phyloP scores from a whole-genome alignment of 2,888 invertebrate species.

The Limenitis camilla region DNA sequence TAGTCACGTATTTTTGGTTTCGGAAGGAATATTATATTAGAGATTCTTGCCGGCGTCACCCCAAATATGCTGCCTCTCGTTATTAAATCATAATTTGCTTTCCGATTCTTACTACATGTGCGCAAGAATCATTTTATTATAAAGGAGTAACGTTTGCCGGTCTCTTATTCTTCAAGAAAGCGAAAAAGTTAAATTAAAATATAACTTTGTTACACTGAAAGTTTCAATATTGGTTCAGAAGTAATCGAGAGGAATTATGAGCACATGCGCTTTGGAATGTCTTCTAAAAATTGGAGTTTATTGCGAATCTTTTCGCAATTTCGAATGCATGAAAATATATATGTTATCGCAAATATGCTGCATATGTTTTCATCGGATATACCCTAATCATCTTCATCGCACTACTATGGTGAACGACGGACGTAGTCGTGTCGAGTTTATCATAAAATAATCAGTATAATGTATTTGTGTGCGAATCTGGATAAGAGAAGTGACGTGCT shows the following conservation, averaged over 20 bases:
- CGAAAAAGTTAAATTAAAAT: conserved; percentile 1
- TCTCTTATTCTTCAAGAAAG: neutral
- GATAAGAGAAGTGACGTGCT: too few relatives aligned
- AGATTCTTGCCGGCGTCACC: conserved; percentile 12
- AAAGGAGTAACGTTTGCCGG: neutral
- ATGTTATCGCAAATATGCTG: too few relatives aligned
- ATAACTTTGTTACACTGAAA: conserved; percentile 3
- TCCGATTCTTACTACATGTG: conserved; percentile 3
- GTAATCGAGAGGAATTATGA: neutral
- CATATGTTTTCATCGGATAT: neutral
- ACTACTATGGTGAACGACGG: too few relatives aligned
- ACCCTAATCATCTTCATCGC: too few relatives aligned
- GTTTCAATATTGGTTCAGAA: conserved; percentile 3
- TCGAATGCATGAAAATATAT: too few relatives aligned
- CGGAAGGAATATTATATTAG: conserved; percentile 17
- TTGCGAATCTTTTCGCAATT: too few relatives aligned
- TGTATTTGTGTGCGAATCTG: too few relatives aligned
- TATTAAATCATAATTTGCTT: conserved; percentile 18
- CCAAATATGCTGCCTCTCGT: conserved; percentile 12
- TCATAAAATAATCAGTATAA: too few relatives aligned
- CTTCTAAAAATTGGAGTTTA: neutral
- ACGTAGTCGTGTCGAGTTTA: too few relatives aligned
- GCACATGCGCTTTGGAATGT: neutral
- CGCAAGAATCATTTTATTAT: conserved; percentile 2
- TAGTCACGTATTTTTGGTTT: conserved; percentile 19